These are phyloP conservation scores for Candoia aspera DNA, from an alignment of 2,113 vertebrate species.

Conservation along the genomic window DNA sequence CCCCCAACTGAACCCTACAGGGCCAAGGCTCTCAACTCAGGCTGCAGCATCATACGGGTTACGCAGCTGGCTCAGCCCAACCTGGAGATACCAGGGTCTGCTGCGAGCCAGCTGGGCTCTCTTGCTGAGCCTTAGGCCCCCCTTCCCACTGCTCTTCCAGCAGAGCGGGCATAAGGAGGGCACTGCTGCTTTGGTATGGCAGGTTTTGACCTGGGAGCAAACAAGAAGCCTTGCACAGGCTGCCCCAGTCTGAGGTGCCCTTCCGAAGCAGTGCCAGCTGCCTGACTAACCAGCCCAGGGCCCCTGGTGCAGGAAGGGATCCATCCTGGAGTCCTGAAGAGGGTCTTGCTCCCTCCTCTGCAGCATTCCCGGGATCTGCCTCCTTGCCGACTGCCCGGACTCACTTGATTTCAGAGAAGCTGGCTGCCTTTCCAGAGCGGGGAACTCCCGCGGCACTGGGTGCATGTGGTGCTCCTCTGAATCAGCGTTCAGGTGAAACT, in stretches of 20 bases:
- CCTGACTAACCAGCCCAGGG: background rate
- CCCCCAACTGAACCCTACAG: background rate
- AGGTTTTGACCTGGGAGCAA: background rate
- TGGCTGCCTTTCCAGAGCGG: background rate
- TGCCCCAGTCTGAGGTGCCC: background rate
- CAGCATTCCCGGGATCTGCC: background rate
- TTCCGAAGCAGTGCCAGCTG: background rate
- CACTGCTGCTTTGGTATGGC: background rate
- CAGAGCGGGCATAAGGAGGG: background rate
- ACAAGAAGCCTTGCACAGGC: background rate
- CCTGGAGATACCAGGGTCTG: background rate
- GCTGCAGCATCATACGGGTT: too few relatives aligned
- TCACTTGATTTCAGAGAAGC: background rate
- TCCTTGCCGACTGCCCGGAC: background rate
- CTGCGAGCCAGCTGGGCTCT: background rate
- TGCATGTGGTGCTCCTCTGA: background rate
- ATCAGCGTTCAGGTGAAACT: conserved; percentile 29
- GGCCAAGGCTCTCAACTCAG: background rate
- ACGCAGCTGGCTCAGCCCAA: background rate
- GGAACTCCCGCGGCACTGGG: background rate
- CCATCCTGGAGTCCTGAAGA: background rate
- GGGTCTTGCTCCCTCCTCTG: background rate
- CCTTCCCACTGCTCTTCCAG: background rate
- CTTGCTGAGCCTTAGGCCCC: background rate
- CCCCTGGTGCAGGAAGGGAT: background rate